Conservation (phyloP, 2,113 vertebrate genomes). For the Gymnocephalus cernua region DNA sequence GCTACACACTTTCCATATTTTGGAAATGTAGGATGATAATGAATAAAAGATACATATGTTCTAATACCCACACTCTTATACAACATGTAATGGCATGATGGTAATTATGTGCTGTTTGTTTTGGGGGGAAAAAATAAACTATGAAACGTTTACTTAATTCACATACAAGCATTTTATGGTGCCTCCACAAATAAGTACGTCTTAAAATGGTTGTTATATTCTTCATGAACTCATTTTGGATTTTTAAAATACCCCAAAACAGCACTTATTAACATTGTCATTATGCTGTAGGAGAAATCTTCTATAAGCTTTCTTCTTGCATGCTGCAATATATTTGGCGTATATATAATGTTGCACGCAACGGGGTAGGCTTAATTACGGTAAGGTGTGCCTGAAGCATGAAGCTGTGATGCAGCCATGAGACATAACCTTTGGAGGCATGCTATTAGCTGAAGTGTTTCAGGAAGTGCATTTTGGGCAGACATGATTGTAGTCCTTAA, state of each 20-base stretch:
- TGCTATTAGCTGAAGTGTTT: slow-evolving; percentile 7
- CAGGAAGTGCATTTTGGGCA: not conserved
- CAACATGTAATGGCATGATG: not conserved
- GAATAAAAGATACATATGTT: not conserved
- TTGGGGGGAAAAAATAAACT: not conserved
- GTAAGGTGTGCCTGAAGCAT: no score
- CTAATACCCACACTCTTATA: not conserved
- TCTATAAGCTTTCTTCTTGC: not conserved
- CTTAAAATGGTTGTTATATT: not conserved
- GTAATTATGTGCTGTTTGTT: not conserved
- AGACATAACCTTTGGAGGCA: not conserved
- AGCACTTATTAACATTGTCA: not conserved
- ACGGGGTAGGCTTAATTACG: not conserved
- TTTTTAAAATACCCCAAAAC: not conserved
- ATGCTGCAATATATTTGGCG: not conserved
- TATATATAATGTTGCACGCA: not conserved
- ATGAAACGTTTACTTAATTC: not conserved
- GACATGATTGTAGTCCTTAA: not conserved
- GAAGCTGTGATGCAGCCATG: not conserved
- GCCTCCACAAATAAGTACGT: not conserved
- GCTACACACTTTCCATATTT: not conserved
- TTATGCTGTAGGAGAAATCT: not conserved
- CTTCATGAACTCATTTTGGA: not conserved
- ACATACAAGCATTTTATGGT: not conserved
- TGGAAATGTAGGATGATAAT: not conserved